Conservation (phyloP, 2,797 vertebrate genomes). For the Acridotheres tristis region DNA sequence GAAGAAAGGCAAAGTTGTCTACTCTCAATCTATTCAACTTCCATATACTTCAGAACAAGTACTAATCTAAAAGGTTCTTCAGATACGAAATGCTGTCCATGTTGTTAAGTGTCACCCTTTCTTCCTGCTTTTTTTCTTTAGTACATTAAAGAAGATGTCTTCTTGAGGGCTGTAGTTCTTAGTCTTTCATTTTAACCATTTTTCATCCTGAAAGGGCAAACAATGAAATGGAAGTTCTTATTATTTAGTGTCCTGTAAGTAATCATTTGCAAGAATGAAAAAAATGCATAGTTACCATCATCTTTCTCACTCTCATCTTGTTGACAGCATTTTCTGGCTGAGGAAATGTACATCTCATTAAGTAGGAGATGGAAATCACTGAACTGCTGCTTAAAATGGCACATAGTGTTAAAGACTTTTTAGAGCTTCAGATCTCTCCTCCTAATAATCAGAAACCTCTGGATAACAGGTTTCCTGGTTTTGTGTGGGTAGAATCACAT, state of each 20-base stretch:
- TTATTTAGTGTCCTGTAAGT: background rate
- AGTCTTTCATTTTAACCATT: background rate
- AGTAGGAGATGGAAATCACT: background rate
- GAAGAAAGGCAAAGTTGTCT: background rate
- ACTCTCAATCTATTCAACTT: background rate
- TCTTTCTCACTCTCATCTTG: background rate
- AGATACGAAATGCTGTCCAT: background rate
- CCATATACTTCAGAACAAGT: background rate
- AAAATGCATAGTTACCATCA: fast-evolving
- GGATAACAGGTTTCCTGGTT: background rate
- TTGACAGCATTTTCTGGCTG: background rate
- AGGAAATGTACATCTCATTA: background rate
- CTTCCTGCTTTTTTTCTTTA: background rate
- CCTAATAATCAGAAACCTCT: background rate
- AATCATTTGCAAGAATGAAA: background rate
- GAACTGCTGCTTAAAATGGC: background rate
- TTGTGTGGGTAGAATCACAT: background rate
- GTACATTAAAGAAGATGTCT: background rate
- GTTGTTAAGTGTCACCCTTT: background rate
- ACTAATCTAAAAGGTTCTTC: background rate
- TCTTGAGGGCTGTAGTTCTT: background rate
- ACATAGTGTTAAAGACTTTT: background rate
- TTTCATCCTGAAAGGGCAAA: background rate
- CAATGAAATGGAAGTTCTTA: background rate
- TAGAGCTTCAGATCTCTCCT: background rate